phyloP scores from a whole-genome alignment of 1,140 invertebrate genomes.

The Drosophila novamexicana region DNA sequence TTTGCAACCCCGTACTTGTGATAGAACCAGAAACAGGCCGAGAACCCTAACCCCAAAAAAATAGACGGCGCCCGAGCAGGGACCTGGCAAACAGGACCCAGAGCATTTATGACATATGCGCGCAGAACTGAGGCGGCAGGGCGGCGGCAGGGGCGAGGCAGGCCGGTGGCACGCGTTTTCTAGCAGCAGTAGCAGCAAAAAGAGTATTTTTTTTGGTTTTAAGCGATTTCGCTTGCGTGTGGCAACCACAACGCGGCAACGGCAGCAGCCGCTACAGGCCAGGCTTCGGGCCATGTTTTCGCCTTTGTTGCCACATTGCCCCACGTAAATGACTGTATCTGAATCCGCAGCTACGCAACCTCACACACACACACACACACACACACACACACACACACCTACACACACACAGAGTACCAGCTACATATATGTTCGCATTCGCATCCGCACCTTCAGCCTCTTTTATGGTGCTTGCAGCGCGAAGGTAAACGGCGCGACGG shows the following conservation, averaged over 20 bases:
- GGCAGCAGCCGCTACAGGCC: constrained; percentile 45
- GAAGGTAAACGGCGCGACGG: constrained; percentile 2
- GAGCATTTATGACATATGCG: constrained; percentile 76
- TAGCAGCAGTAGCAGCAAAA: neutral
- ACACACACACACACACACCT: neutral
- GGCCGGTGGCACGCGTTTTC: constrained; percentile 30
- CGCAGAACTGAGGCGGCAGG: neutral
- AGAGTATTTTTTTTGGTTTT: constrained; percentile 49
- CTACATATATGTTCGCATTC: constrained; percentile 15
- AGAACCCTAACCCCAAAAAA: constrained; percentile 22
- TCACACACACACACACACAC: constrained; percentile 24
- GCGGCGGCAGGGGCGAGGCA: neutral
- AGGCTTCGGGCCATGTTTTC: constrained; percentile 72
- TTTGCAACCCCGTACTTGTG: constrained; percentile 51
- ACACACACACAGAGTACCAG: neutral
- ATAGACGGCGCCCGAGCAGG: neutral
- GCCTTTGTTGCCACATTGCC: constrained; percentile 56
- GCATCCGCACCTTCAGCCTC: constrained; percentile 6
- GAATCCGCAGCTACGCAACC: constrained; percentile 35
- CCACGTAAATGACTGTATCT: constrained; percentile 45
- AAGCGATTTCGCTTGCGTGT: constrained; percentile 63
- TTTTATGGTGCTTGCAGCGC: neutral
- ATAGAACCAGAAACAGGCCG: constrained; percentile 42
- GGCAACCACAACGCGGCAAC: constrained; percentile 17
- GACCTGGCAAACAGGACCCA: constrained; percentile 2